Base-by-base conservation (phyloP, 2,888 invertebrate genomes). In the Philonicus albiceps region DNA sequence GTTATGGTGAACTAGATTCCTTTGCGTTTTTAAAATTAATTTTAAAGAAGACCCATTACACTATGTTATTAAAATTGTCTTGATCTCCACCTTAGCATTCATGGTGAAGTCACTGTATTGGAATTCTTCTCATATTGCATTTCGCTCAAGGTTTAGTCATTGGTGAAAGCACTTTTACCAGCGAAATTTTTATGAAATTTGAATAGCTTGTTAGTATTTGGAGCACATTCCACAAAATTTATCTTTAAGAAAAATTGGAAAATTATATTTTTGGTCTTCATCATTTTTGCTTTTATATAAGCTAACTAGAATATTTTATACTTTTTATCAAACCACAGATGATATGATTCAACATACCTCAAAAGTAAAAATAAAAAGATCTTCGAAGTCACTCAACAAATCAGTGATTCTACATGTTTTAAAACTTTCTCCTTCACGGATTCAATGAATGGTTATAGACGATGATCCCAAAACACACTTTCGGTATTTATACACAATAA, bases 391-490 rank as follows among this genome's bases (percentile, higher is more conserved):
- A 64, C 64, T 22, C 13, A 19, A 64, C 22, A 64, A 27, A 22
- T 64, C 19, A 64, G 11, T 64, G 7, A 55, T 5, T 8, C 64
- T 27, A 64, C 27, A 37, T 13, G 8, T 40, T 22, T 11, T 19
- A 19, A 76, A 76, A 76, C 40, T 76, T 76, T 76, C 76, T 40
- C 27, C 40, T 37, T 2, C 34, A 40, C 7, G 64, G 19, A 19
- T 5, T 11, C 27, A 8, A 64, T 8, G 19, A 64, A 11, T 64
- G 27, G 8, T 27, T 64, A 40, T 11, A 78, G 3, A 19, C 40
- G 7, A 76, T 85, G 85, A 49, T 74, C 85, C 74, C 73, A 74
- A 73, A 85, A 85, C 85, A 84, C 73, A 84, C 72, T 84, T 84
- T 27, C 22, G 43, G 27, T 75, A 19, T 31, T 34, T 75, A 19